Evolutionary conservation across 2,797 vertebrate species (phyloP).

Genomic region (Pogonophryne albipinna): DNA sequence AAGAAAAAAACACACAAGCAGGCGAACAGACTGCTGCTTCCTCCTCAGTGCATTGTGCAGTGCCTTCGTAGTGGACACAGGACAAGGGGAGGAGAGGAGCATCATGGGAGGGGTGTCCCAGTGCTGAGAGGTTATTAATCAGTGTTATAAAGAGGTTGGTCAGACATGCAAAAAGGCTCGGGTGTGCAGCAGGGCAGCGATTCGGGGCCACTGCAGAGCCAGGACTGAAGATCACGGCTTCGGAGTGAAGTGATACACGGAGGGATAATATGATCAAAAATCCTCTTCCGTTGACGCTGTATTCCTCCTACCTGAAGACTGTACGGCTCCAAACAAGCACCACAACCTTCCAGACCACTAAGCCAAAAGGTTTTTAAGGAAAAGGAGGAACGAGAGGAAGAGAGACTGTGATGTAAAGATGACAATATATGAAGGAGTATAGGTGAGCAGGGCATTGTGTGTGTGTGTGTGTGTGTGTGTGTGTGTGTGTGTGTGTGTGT

Average conservation of each 20-base stretch:
- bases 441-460: constrained; percentile 55
- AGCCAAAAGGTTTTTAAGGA: constrained; percentile 53
- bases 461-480: constrained; percentile 26
- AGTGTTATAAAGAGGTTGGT: constrained; percentile 63
- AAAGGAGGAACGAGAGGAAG: constrained; percentile 41
- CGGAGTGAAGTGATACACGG: constrained; percentile 18
- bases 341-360: constrained; percentile 67
- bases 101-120: constrained; percentile 58
- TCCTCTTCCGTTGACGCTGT: constrained; percentile 6
- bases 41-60: constrained; percentile 71
- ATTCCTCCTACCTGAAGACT: constrained; percentile 38
- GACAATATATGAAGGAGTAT: constrained; percentile 77
- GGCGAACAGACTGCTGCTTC: constrained; percentile 73
- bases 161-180: constrained; percentile 33
- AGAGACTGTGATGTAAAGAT: constrained; percentile 64
- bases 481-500: constrained; percentile 38
- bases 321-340: constrained; percentile 53
- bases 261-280: constrained; percentile 23
- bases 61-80: constrained; percentile 31
- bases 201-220: constrained; percentile 28
- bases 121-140: constrained; percentile 71
- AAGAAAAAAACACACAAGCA: neutral
- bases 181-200: constrained; percentile 49
- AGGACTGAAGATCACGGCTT: constrained; percentile 46
- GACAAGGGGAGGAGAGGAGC: constrained; percentile 40